Evolutionary conservation across 1,140 invertebrate species (phyloP).

Genomic region (Pseudoatta argentina): DNA sequence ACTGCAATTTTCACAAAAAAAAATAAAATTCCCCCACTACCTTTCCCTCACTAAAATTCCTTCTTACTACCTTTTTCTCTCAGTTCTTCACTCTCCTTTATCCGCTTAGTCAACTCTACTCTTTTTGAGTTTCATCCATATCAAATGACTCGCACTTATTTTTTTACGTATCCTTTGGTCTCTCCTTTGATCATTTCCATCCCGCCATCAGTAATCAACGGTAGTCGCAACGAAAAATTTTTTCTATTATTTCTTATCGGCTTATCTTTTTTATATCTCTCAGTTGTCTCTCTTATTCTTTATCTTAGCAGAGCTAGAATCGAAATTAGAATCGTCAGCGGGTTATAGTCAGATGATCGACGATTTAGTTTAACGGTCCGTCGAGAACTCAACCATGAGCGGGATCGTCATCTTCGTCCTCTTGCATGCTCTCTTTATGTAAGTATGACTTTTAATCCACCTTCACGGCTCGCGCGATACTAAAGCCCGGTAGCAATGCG

Average conservation of each 20-base stretch:
- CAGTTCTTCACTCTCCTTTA: background rate
- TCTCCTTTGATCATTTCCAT: background rate
- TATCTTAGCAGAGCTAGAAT: background rate
- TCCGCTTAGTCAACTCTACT: background rate
- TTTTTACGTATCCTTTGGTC: background rate
- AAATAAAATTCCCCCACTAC: background rate
- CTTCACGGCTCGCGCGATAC: slow-evolving; percentile 51
- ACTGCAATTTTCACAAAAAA: background rate
- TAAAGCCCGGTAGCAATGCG: slow-evolving; percentile 38
- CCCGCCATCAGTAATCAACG: too few species aligned
- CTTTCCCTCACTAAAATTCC: too few species aligned
- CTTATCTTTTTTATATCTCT: slow-evolving; percentile 26
- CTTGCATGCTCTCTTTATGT: background rate
- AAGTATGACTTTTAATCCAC: slow-evolving; percentile 7
- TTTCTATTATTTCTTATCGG: slow-evolving; percentile 34
- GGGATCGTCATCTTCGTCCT: background rate
- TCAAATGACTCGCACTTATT: slow-evolving; percentile 36
- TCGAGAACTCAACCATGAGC: background rate
- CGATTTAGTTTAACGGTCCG: background rate
- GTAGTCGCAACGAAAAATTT: background rate
- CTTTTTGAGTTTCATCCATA: slow-evolving; percentile 20
- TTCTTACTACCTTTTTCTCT: background rate
- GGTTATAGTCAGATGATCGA: background rate
- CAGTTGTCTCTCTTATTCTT: background rate
- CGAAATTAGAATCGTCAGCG: background rate